Conservation (phyloP, 2,113 vertebrate genomes). For the Guaruba guarouba region DNA sequence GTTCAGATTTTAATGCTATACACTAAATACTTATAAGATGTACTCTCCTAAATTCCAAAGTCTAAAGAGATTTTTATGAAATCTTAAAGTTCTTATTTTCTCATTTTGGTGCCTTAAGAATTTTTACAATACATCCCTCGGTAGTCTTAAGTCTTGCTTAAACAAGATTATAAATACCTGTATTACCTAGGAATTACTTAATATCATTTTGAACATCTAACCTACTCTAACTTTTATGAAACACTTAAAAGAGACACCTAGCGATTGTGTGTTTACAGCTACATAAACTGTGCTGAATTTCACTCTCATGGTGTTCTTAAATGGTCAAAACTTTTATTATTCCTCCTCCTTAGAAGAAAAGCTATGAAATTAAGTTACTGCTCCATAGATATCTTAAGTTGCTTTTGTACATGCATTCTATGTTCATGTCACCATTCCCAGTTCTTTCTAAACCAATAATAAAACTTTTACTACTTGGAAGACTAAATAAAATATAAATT, state of each 20-base stretch:
- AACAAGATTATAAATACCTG: background rate
- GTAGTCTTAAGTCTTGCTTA: background rate
- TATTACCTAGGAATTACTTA: background rate
- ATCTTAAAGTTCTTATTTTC: background rate
- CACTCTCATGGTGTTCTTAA: background rate
- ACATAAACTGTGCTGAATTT: background rate
- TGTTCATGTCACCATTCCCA: background rate
- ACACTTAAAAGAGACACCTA: background rate
- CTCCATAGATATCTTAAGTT: background rate
- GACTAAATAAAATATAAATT: background rate
- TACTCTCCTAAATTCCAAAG: background rate
- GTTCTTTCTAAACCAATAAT: background rate
- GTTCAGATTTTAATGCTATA: background rate
- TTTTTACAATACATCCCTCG: background rate
- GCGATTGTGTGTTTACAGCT: background rate
- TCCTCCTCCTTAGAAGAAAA: background rate
- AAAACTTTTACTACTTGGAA: background rate
- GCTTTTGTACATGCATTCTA: background rate
- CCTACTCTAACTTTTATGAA: background rate
- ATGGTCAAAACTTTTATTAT: background rate
- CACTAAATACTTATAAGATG: background rate
- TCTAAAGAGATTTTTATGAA: background rate
- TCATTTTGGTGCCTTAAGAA: background rate
- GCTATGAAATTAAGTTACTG: background rate
- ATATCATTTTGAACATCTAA: background rate